Percentiles rank a stretch among this genome's conserved stretches.
Evolutionary conservation across 2,797 vertebrate species (phyloP).

Genomic region (Petrocephalus schoutedeni): DNA sequence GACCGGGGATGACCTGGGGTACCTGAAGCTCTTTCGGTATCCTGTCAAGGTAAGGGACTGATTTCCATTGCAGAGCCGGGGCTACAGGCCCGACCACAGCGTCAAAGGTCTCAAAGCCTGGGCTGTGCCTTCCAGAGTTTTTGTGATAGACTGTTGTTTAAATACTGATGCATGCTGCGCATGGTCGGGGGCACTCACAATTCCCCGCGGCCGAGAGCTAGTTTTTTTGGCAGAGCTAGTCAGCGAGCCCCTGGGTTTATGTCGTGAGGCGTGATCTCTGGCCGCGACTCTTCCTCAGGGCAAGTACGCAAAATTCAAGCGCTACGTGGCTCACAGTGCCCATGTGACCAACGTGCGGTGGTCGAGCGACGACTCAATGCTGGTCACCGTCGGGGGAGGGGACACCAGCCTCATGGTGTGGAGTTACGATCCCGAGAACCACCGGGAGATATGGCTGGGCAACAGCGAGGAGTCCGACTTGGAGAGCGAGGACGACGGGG

Average conservation of each 20-base stretch:
- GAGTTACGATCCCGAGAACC: slow-evolving; percentile 81
- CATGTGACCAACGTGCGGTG: slow-evolving; percentile 95
- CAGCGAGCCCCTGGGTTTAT: background rate
- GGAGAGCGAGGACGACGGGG: slow-evolving; percentile 95
- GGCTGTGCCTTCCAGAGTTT: background rate
- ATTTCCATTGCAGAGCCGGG: background rate
- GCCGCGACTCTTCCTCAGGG: slow-evolving; percentile 61
- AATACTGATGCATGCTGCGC: background rate
- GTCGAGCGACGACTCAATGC: slow-evolving; percentile 84
- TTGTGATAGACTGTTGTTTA: background rate
- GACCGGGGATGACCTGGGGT: slow-evolving; percentile 95
- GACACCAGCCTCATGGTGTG: slow-evolving; percentile 96
- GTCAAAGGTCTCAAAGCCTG: background rate
- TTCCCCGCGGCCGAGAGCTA: no score
- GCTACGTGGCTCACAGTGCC: slow-evolving; percentile 90
- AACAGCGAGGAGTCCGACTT: slow-evolving; percentile 96
- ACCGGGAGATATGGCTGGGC: slow-evolving; percentile 75
- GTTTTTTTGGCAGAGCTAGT: background rate
- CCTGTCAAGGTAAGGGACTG: slow-evolving; percentile 81
- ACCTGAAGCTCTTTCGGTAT: slow-evolving; percentile 93
- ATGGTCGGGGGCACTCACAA: background rate
- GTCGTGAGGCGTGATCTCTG: background rate
- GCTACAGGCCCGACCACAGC: background rate
- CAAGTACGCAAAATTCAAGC: slow-evolving; percentile 92
- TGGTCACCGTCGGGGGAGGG: slow-evolving; percentile 83